Base-by-base conservation (phyloP, 2,888 invertebrate genomes). In the Azorinus chamasolen region DNA sequence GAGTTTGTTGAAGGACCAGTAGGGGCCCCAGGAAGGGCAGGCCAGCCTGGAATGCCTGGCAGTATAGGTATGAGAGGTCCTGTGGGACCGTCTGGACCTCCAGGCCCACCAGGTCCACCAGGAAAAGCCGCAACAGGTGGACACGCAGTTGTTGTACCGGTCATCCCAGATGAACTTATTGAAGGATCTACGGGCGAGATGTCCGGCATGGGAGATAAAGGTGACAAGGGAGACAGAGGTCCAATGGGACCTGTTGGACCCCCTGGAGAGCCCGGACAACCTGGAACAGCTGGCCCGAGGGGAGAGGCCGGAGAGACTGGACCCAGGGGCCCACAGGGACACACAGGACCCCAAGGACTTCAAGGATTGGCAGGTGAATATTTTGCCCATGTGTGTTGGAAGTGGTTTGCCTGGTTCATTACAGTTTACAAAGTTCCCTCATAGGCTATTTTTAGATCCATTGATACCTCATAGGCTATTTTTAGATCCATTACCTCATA, bases 251-350 rank as follows among this genome's bases (percentile, higher is more conserved):
- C 62, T 1, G 80, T 80, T 1, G 89, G 89, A 2, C 45, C 69
- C 12, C 27, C 65, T 18, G 89, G 89, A 22, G 63, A 65, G 4
- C 74, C 68, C n/a, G 89, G 90, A 14, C 55, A 81, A n/a, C 79
- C 78, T 12, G 89, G 89, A 12, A 79, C 83, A 41, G 72, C 81
- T 51, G 89, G 89, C 16, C 70, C 79, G 24, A 61, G 69, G 39
- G 83, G 84, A 16, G 58, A 61, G 10, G 64, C 62, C 5, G 85
- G 87, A 27, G 45, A 61, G 1, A 58, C 50, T 18, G 87, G 87
- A 41, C 45, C 41, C 12, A 73, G 72, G 39, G 87, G 86, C 37
- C 45, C 41, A 16, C 70, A 69, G 39, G 87, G 86, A 45, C 62
- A 50, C 4, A 51, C 71, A 54, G 85, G 85, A 25, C 57, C 55